A percentile compares a stretch with the other conserved stretches of the same genome.
Conservation (phyloP, 2,797 vertebrate species). For the Melanotaenia maccullochi region DNA sequence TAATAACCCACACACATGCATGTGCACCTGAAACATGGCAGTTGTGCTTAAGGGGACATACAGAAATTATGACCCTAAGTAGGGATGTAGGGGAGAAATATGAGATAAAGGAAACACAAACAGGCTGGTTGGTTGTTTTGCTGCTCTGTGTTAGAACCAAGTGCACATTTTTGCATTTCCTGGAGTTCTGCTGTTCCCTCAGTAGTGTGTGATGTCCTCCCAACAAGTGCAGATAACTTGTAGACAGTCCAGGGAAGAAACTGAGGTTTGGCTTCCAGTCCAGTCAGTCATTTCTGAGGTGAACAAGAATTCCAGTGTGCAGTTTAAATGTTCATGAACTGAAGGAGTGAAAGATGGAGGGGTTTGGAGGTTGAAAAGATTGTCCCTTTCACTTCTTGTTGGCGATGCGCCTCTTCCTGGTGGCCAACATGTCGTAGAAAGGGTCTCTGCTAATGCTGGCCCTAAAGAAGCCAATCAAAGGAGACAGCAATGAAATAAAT, state of each 20-base stretch:
- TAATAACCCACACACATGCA: conserved; percentile 66
- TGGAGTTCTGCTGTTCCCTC: conserved; percentile 30
- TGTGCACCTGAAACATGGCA: conserved; percentile 71
- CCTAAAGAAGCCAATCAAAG: conserved; percentile 83
- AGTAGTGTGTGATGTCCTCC: conserved; percentile 27
- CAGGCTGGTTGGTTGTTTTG: conserved; percentile 18
- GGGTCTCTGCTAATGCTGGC: conserved; percentile 93
- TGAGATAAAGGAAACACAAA: conserved; percentile 41
- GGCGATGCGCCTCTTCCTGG: conserved; percentile 93
- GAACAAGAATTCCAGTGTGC: conserved; percentile 24
- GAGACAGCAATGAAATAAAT: conserved; percentile 72
- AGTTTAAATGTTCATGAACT: conserved; percentile 32
- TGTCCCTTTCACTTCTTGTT: conserved; percentile 89
- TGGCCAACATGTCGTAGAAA: conserved; percentile 96
- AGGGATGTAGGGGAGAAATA: conserved; percentile 26
- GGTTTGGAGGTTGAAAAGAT: conserved; percentile 29
- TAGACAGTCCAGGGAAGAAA: conserved; percentile 23
- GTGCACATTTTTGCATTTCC: conserved; percentile 24
- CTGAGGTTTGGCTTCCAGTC: conserved; percentile 23
- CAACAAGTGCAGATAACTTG: conserved; percentile 22
- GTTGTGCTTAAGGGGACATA: conserved; percentile 63
- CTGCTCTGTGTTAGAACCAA: conserved; percentile 28
- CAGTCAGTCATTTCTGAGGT: conserved; percentile 15
- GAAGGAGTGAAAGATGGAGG: conserved; percentile 32
- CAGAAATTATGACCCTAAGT: conserved; percentile 47